Base-by-base conservation (phyloP, 2,797 vertebrate genomes). In the Sardinella longiceps region DNA sequence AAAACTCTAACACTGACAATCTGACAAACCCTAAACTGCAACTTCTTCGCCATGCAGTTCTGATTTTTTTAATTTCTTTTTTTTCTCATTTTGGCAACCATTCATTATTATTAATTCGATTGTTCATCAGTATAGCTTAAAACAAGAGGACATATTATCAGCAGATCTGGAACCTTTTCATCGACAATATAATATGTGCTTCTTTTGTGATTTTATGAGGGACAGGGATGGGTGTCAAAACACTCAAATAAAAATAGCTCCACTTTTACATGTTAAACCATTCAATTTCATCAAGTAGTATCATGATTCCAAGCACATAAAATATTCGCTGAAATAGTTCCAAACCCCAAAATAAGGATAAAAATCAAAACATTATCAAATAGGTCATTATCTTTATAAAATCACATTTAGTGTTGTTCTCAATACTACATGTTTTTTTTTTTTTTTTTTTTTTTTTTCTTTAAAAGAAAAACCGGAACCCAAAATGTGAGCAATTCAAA, bases 1-100 rank as follows among this genome's bases (percentile, higher is more conserved):
- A 99, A 95, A 98, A 98, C 96, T 98, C 97, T 99, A 98, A 98
- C 97, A 99, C 95, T 97, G 97, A 99, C 97, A 98, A 95, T 98
- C 96, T 98, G 96, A 99, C 98, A 98, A 97, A 97, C 98, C 98
- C 98, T 99, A 99, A 98, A 97, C 97, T 99, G 98, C 98, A 99
- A 99, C 98, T 99, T 98, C 96, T 99, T 98, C 96, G 95, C 95
- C 98, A 98, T 99, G 98, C 98, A 99, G 96, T 95, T 97, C 88
- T 88, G 63, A 74, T 74, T 88, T 87, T 88, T 91, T 81, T 90
- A 81, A 90, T 86, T 89, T 84, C 88, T 56, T 56, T 60, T 74
- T 23, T 74, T 33, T 74, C 7, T 48, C 11, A n/a, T n/a, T 74
- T 74, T 70, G 86, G 89, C 90, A 95, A 93, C 89, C 90, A 92